These are phyloP conservation scores for Urechis unicinctus DNA, from an alignment of 2,888 invertebrate species.

Conservation along the genomic window DNA sequence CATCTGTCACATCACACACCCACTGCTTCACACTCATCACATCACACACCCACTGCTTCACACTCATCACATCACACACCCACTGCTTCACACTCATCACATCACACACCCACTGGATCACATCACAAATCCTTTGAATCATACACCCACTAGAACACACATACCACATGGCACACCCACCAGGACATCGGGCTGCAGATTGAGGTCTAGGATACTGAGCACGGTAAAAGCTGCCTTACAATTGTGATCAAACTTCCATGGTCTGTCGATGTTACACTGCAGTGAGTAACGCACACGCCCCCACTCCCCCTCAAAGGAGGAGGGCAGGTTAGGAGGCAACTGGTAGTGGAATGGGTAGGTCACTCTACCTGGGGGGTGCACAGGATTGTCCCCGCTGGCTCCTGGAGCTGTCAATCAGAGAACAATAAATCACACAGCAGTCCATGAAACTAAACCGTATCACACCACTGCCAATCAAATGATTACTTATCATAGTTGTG, in stretches of 20 bases:
- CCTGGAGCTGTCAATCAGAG: constrained; percentile 1
- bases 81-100: too few relatives aligned
- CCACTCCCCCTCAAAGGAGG: constrained; percentile 33
- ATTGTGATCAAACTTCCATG: constrained; percentile 79
- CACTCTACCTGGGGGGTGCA: constrained; percentile 61
- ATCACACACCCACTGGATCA: too few relatives aligned
- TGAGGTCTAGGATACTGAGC: constrained; percentile 73
- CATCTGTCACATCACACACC: too few relatives aligned
- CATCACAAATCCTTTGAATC: too few relatives aligned
- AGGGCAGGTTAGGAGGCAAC: constrained; percentile 56
- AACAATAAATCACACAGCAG: not conserved
- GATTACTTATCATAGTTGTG: too few relatives aligned
- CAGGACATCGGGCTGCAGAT: constrained; percentile 43
- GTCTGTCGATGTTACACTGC: constrained; percentile 70
- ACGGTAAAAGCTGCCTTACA: constrained; percentile 77
- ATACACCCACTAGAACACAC: too few relatives aligned
- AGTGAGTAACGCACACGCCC: constrained; percentile 73
- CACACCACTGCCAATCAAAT: too few relatives aligned
- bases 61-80: too few relatives aligned
- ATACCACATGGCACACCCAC: too few relatives aligned
- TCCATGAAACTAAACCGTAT: too few relatives aligned
- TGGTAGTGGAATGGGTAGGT: constrained; percentile 73
- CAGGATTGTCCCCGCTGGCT: constrained; percentile 37
- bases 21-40: too few relatives aligned
- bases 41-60: too few relatives aligned